Evolutionary conservation across 2,888 invertebrate genomes (phyloP), one percentile per base, ranked within the genome.

Genomic region (Ferdinandea cuprea): DNA sequence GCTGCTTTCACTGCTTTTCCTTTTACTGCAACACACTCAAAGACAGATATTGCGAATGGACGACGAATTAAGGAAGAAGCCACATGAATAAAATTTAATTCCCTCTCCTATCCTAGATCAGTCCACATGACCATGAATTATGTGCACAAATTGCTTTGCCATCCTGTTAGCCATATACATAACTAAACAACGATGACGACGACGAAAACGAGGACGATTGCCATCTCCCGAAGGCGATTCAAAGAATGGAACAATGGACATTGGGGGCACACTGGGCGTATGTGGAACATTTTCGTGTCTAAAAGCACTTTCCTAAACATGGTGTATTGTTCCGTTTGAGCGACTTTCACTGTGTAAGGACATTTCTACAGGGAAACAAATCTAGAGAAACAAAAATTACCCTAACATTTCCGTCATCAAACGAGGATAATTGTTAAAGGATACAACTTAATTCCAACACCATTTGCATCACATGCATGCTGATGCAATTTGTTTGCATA

Each of bases 331-430:
- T 54, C 28, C 28, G 7, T n/a, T 19, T 44, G 25, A 25, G 2
- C n/a, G 2, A 25, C 3, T 25, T 25, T 25, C 5, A 25, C 3
- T 25, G 8, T 44, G 42, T 28, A 42, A 58, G 58, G 58, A 58
- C 58, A 58, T 17, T 19, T 2, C 3, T 19, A n/a, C n/a, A 19
- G 32, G 46, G 13, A 61, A 46, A n/a, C 32, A 21, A 32, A 13
- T 61, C 44, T 21, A 1, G 13, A 46, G 13, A 30, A 46, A 61
- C 44, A 46, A 46, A 61, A 61, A 46, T 44, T 59, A 59, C 30
- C n/a, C 30, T 9, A n/a, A 40, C n/a, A 46, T 40, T 32, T 46
- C 61, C 61, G 32, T n/a, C 46, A n/a, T 44, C 44, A 17, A 17
- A 21, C 17, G 44, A 19, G 19, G 44, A 17, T 44, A 19, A 44